Evolutionary conservation across 2,888 invertebrate genomes (phyloP).

Genomic region (Stenurella melanura): DNA sequence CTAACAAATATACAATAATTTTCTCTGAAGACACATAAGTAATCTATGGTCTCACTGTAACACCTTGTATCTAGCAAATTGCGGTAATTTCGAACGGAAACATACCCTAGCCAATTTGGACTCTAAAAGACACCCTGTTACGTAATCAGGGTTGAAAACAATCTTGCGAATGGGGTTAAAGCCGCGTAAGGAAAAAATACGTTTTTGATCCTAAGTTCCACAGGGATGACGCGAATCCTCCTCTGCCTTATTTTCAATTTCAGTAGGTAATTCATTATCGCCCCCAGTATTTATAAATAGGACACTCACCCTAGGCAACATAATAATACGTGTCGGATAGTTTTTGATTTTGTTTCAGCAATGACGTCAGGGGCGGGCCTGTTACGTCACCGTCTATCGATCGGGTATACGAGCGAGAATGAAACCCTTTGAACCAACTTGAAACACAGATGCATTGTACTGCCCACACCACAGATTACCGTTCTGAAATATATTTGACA

Average conservation of each 20-base stretch:
- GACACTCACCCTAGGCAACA: slow-evolving; percentile 33
- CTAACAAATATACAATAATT: too few species aligned
- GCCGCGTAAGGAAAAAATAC: background rate
- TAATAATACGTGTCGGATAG: slow-evolving; percentile 38
- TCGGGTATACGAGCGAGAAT: slow-evolving; percentile 33
- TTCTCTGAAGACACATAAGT: too few species aligned
- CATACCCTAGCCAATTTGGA: too few species aligned
- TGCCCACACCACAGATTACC: slow-evolving; percentile 8
- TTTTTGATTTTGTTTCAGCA: slow-evolving; percentile 41
- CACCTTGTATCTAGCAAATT: too few species aligned
- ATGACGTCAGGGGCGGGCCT: slow-evolving; percentile 60
- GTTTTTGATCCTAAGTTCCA: background rate
- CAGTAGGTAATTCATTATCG: slow-evolving; percentile 11
- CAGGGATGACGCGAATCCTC: slow-evolving; percentile 2
- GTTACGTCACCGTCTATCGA: slow-evolving; percentile 59
- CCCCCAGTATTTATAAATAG: slow-evolving; percentile 31
- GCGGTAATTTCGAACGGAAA: too few species aligned
- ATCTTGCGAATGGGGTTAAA: background rate
- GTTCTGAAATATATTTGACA: slow-evolving; percentile 12
- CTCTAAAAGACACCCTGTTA: background rate
- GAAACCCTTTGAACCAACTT: slow-evolving; percentile 25
- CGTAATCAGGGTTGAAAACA: background rate
- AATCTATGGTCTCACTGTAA: too few species aligned
- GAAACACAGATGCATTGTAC: slow-evolving; percentile 34
- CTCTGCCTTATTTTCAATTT: slow-evolving; percentile 26